Base-by-base conservation (phyloP, 2,888 invertebrate species). In the Morpho helenor region DNA sequence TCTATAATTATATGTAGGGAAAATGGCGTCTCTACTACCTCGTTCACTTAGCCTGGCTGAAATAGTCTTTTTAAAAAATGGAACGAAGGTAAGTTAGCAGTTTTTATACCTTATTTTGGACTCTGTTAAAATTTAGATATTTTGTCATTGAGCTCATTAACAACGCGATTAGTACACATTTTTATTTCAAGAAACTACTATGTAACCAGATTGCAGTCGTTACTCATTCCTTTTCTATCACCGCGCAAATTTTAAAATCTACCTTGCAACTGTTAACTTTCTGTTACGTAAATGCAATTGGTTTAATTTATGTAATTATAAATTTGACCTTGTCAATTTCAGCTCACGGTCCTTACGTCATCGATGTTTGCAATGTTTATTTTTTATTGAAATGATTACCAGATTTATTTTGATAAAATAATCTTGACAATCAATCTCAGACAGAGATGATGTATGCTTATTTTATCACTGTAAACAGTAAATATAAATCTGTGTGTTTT, bases 11-110 rank as follows among this genome's bases (percentile, higher is more conserved):
- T 31, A 56, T 51, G 56, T 62, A 57, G 56, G 72, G 73, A 82
- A 93, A 92, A 95, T 96, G 95, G 95, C 95, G 91, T 94, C 94
- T 76, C 92, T 96, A 87, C 92, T 96, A 84, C 93, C 94, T 77
- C 94, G 96, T 80, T 92, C 94, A 71, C 86, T 94, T 76, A 91
- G 92, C 81, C 87, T 95, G 74, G 93, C 93, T 60, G 96, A 96
- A 91, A 92, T 92, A 80, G 82, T 95, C 69, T 88, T 93, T 72
- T 87, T 94, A 64, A 94, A 93, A 84, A 93, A 93, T 87, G 93
- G 94, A 66, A 82, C 92, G 66, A 96, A 95, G 95, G 96, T 96
- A 92, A 84, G 55, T 57, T 40, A 7, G 10, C 3, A 22, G 9
- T 16, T 9, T 44, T 52, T 16, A 40, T 10, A 23, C 7, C n/a